These are phyloP conservation scores for Vireo altiloquus DNA, from an alignment of 2,113 vertebrate genomes.

Conservation along the genomic window DNA sequence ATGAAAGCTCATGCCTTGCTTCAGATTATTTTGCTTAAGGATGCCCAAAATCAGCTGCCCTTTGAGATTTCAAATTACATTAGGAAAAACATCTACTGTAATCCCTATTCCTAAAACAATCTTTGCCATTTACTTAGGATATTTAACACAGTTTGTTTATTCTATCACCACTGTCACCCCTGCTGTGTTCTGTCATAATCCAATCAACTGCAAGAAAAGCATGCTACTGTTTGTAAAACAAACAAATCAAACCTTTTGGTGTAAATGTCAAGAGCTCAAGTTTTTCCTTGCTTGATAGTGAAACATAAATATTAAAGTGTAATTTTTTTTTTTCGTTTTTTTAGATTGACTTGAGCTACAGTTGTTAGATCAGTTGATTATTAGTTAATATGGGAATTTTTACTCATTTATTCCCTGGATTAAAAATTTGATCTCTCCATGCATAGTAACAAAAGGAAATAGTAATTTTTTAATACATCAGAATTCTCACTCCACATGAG, in stretches of 20 bases:
- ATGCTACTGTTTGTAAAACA: neutral
- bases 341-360: neutral
- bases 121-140: neutral
- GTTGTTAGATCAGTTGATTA: neutral
- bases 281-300: neutral
- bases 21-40: slow-evolving; percentile 18
- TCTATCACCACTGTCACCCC: neutral
- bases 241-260: neutral
- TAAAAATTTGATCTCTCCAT: neutral
- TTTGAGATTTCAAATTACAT: slow-evolving; percentile 44
- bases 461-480: neutral
- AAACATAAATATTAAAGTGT: neutral
- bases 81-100: slow-evolving; percentile 8
- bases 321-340: neutral
- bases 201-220: neutral
- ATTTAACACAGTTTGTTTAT: slow-evolving; percentile 36
- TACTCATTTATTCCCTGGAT: neutral
- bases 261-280: neutral
- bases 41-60: neutral
- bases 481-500: neutral
- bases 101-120: slow-evolving; percentile 13
- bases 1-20: neutral
- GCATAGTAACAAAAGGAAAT: neutral
- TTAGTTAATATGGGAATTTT: neutral
- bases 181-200: neutral